phyloP scores from a whole-genome alignment of 2,113 vertebrate genomes.

The Engystomops pustulosus region DNA sequence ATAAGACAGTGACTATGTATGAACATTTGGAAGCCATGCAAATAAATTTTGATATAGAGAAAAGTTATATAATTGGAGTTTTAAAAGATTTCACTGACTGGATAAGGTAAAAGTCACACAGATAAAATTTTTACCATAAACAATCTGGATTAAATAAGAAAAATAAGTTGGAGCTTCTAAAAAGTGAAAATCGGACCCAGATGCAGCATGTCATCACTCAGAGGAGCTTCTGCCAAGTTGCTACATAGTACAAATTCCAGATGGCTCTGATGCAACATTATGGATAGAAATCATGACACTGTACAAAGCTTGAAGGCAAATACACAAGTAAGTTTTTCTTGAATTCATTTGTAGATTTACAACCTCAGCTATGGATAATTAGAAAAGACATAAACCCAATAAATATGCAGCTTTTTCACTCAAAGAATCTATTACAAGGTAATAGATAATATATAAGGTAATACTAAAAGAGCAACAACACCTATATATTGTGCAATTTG shows the following conservation, averaged over 20 bases:
- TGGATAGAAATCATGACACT: background rate
- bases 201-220: conserved; percentile 11
- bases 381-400: background rate
- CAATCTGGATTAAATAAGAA: background rate
- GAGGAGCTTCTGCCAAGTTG: conserved; percentile 1
- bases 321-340: background rate
- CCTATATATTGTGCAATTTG: too few species aligned
- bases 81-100: background rate
- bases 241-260: background rate
- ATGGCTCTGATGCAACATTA: conserved; percentile 26
- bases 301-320: background rate
- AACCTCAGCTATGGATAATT: background rate
- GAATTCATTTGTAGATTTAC: background rate
- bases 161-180: background rate
- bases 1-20: background rate
- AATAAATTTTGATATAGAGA: too few species aligned
- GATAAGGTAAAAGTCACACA: background rate
- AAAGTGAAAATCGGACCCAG: conserved; percentile 17
- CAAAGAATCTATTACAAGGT: too few species aligned
- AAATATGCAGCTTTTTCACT: too few species aligned
- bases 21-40: too few species aligned
- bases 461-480: too few species aligned
- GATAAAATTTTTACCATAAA: background rate
- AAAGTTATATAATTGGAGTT: background rate
- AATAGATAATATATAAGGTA: too few species aligned